Evolutionary conservation across 2,113 vertebrate genomes (phyloP).

Genomic region (Pteruthius melanotis): DNA sequence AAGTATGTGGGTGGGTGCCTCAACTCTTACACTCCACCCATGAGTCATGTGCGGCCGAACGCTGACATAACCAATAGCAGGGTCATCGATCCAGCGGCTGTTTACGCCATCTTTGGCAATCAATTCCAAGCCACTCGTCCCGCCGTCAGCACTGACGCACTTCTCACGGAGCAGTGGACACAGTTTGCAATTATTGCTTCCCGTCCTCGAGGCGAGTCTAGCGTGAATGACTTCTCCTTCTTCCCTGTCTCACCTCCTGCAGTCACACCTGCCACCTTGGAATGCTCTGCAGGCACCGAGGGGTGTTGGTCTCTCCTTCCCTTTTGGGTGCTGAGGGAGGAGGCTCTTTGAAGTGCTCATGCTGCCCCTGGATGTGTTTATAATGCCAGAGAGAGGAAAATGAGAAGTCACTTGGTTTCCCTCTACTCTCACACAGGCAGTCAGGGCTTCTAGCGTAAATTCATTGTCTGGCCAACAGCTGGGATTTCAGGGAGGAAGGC

Average conservation of each 20-base stretch:
- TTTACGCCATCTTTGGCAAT: not conserved
- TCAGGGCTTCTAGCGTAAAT: not conserved
- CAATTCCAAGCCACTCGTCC: not conserved
- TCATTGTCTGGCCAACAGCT: not conserved
- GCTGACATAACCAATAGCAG: not conserved
- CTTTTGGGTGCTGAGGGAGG: not conserved
- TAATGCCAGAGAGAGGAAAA: not conserved
- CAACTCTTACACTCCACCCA: fast-evolving
- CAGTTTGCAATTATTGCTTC: not conserved
- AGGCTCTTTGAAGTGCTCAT: not conserved
- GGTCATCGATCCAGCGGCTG: not conserved
- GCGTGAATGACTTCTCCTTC: not conserved
- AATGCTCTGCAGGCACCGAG: not conserved
- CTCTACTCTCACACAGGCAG: not conserved
- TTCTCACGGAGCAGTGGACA: not conserved
- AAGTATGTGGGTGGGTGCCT: not conserved
- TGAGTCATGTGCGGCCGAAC: not conserved
- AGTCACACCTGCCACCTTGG: fast-evolving
- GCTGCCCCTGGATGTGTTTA: not conserved
- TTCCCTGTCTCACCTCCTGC: fast-evolving
- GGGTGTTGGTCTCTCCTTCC: not conserved
- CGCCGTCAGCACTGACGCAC: not conserved
- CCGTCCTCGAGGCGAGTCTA: not conserved
- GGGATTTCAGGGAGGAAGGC: not conserved
- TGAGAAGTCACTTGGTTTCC: not conserved